Percentiles rank a stretch among this genome's conserved stretches.
Evolutionary conservation across 2,888 invertebrate species (phyloP).

Genomic region (Eucera pruinosa): DNA sequence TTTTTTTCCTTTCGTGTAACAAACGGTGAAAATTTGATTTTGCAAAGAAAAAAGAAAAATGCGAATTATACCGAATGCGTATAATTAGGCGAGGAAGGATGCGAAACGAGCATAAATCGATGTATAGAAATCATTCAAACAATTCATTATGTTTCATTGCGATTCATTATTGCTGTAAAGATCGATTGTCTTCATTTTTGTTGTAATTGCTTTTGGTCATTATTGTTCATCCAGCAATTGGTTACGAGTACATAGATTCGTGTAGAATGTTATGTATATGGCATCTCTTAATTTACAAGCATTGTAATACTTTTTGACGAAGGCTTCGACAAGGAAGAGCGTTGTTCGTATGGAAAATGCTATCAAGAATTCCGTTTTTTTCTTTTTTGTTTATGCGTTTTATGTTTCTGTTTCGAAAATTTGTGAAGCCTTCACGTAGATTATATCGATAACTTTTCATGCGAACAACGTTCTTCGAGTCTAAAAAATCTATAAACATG

Average conservation of each 20-base stretch:
- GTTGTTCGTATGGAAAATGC: slow-evolving; percentile 46
- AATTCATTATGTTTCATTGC: slow-evolving; percentile 9
- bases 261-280: slow-evolving; percentile 72
- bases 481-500: slow-evolving; percentile 41
- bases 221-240: slow-evolving; percentile 42
- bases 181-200: slow-evolving; percentile 39
- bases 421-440: background rate
- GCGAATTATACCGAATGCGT: slow-evolving; percentile 1
- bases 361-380: background rate
- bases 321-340: slow-evolving; percentile 29
- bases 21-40: slow-evolving; percentile 28
- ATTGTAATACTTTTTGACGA: slow-evolving; percentile 63
- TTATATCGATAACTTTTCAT: slow-evolving; percentile 19
- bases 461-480: slow-evolving; percentile 47
- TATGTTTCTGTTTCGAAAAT: background rate
- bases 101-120: no score
- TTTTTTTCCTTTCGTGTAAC: background rate
- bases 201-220: slow-evolving; percentile 52
- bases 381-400: background rate
- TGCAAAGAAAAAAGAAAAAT: slow-evolving; percentile 7
- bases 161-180: background rate
- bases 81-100: no score
- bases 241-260: slow-evolving; percentile 61
- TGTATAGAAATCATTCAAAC: no score
- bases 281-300: slow-evolving; percentile 62